Evolutionary conservation across 2,113 vertebrate species (phyloP), one percentile per base, ranked within the genome.

Genomic region (Anolis carolinensis): DNA sequence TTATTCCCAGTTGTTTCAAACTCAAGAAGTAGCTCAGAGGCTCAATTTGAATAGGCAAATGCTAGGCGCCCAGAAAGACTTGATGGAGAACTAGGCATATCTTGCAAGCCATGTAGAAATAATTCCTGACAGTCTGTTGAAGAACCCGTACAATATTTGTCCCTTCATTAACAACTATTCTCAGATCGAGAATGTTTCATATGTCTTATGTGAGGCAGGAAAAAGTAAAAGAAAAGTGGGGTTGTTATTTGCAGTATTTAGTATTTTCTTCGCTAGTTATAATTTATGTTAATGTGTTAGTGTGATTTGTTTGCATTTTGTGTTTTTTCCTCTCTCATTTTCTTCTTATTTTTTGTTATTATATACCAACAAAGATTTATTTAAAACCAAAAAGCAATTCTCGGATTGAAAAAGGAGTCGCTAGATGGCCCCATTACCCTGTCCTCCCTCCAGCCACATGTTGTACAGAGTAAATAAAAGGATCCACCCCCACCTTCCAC

Each of bases 401-500:
- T 73, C 67, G 79, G n/a, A 20, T 39, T 7, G 82, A 80, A 77
- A 63, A 79, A 44, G 63, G 27, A 14, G 7, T 79, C 59, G 36
- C 2, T 3, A 23, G 20, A 2, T 63, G 39, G 25, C 13, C 50
- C 0, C 1, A 32, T 82, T 78, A 2, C 83, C n/a, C 5, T 79
- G 39, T 77, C 11, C 32, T 76, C 30, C 8, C 34, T 8, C 2
- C 3, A 4, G 21, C 27, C 68, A 63, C 0, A 85, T 75, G 70
- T 44, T 50, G 59, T 68, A 34, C 55, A 79, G 36, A 81, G 82
- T 34, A 80, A 78, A 11, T 83, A n/a, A 70, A 7, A 82, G 81
- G 76, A 88, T 65, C 79, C 0, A 0, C 21, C 81, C 79, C 44
- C 52, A 59, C 4, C 65, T 68, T 30, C 65, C 21, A 68, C 30